Evolutionary conservation across 2,797 vertebrate species (phyloP).

Genomic region (Simalia tracyae): DNA sequence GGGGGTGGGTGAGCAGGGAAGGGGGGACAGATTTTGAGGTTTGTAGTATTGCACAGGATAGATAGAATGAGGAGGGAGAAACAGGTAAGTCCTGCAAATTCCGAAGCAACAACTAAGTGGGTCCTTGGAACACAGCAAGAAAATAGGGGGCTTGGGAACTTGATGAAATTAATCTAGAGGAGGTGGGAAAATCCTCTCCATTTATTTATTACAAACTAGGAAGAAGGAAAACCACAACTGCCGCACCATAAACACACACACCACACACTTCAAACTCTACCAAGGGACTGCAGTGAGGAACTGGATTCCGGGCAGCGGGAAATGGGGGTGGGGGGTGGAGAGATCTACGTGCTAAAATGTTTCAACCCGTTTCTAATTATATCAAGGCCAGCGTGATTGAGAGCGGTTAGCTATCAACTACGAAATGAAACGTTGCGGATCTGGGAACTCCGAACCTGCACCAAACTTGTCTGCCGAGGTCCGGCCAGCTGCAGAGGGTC

Average conservation of each 20-base stretch:
- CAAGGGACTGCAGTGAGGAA: not conserved
- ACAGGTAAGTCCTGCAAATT: no score
- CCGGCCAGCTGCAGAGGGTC: not conserved
- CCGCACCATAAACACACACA: not conserved
- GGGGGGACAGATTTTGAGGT: not conserved
- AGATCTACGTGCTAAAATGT: conserved; percentile 1
- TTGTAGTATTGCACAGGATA: not conserved
- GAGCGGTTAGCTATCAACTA: not conserved
- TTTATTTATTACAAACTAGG: not conserved
- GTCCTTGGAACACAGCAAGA: not conserved
- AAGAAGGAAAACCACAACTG: not conserved
- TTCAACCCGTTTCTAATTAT: conserved; percentile 36
- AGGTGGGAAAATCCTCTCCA: not conserved
- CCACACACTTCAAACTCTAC: not conserved
- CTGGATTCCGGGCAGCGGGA: not conserved
- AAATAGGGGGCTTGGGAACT: not conserved
- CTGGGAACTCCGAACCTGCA: not conserved
- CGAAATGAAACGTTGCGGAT: not conserved
- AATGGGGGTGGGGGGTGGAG: not conserved
- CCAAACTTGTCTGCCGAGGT: not conserved
- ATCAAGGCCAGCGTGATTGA: not conserved
- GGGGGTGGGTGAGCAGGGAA: no score
- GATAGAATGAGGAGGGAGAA: no score
- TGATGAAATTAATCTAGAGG: not conserved
- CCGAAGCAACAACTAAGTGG: not conserved